A percentile compares a stretch with the other conserved stretches of the same genome.
Conservation (phyloP, 2,113 vertebrate genomes). For the Callopanchax toddi region DNA sequence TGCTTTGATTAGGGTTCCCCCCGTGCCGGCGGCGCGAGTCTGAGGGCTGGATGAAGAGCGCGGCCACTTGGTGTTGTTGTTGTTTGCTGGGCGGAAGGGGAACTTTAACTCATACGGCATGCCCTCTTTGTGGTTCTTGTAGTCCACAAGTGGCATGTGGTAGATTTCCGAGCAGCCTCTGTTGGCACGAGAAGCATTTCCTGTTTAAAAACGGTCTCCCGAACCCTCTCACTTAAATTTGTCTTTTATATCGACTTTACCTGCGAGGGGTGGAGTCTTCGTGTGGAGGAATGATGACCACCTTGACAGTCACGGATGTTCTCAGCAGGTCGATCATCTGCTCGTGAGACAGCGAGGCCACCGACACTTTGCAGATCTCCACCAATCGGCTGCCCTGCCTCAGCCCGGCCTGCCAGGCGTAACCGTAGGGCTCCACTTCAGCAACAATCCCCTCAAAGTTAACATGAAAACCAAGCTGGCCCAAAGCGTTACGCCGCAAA, state of each 20-base stretch:
- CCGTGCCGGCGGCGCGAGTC: constrained; percentile 69
- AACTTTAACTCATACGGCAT: constrained; percentile 94
- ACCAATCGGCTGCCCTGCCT: constrained; percentile 94
- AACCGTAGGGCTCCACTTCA: constrained; percentile 94
- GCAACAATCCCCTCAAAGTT: constrained; percentile 98
- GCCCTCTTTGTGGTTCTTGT: constrained; percentile 92
- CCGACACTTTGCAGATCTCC: constrained; percentile 95
- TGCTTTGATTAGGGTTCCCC: constrained; percentile 84
- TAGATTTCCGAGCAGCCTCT: constrained; percentile 96
- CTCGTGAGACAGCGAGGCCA: constrained; percentile 94
- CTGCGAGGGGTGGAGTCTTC: constrained; percentile 95
- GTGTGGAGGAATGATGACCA: constrained; percentile 93
- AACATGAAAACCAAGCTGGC: constrained; percentile 95
- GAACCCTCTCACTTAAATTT: neutral
- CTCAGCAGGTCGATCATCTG: constrained; percentile 97
- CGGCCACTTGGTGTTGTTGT: constrained; percentile 94
- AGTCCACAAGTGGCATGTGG: constrained; percentile 94
- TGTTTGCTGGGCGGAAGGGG: constrained; percentile 87
- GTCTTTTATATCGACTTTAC: constrained; percentile 62
- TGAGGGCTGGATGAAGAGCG: constrained; percentile 86
- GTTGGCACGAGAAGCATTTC: constrained; percentile 20
- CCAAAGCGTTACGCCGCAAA: constrained; percentile 90
- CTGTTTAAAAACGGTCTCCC: constrained; percentile 1
- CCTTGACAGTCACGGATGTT: constrained; percentile 94
- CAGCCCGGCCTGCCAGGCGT: constrained; percentile 94